Conservation (phyloP, 2,888 invertebrate species). For the Drosophila histrio region DNA sequence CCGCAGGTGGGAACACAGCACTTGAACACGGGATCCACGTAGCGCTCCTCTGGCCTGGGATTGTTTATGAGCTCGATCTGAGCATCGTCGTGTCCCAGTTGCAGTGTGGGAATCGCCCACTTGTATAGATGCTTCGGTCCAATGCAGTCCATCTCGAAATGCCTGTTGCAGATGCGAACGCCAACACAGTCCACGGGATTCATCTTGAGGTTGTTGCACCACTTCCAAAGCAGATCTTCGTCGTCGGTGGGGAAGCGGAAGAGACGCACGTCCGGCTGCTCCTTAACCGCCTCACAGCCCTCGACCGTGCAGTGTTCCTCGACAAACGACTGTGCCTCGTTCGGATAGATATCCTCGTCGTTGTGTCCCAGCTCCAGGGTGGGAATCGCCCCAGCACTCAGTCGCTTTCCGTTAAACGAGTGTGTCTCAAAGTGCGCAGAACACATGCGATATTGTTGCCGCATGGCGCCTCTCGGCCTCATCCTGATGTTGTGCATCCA, state of each 20-base stretch:
- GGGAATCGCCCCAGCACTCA: conserved; percentile 80
- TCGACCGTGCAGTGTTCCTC: conserved; percentile 74
- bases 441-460: conserved; percentile 75
- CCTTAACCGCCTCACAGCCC: conserved; percentile 71
- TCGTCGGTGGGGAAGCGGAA: conserved; percentile 80
- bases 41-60: conserved; percentile 76
- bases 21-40: conserved; percentile 72
- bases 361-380: conserved; percentile 77
- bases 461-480: conserved; percentile 68
- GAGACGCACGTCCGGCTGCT: conserved; percentile 73
- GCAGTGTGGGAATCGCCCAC: conserved; percentile 77
- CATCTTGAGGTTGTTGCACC: conserved; percentile 81
- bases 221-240: conserved; percentile 79
- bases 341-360: conserved; percentile 74
- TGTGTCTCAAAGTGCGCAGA: conserved; percentile 79
- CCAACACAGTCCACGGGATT: conserved; percentile 77
- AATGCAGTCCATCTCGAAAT: conserved; percentile 76
- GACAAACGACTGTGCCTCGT: conserved; percentile 76
- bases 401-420: conserved; percentile 76
- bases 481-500: conserved; percentile 80
- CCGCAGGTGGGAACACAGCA: conserved; percentile 80
- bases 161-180: conserved; percentile 80
- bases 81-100: conserved; percentile 74
- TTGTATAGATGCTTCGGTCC: conserved; percentile 78
- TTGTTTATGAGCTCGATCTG: conserved; percentile 72